A percentile compares a stretch with the other conserved stretches of the same genome.
Evolutionary conservation across 2,888 invertebrate species (phyloP).

Genomic region (Tenodera sinensis): DNA sequence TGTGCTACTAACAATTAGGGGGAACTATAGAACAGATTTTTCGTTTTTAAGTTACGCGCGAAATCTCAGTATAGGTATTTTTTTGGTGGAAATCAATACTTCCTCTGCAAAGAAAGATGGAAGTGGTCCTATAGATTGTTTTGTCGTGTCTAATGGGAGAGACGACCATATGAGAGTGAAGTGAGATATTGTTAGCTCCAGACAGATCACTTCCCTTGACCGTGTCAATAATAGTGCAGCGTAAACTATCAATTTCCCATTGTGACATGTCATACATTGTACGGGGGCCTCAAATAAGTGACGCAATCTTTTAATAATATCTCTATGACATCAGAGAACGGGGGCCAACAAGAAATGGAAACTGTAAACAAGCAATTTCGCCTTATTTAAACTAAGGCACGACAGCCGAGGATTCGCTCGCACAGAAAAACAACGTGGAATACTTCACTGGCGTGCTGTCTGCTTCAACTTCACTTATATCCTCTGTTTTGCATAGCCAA

Average conservation of each 20-base stretch:
- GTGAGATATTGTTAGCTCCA: no score
- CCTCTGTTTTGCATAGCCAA: no score
- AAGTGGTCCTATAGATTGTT: no score
- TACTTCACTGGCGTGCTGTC: not conserved
- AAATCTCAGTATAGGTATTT: no score
- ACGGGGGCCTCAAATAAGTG: not conserved
- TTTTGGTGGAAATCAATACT: no score
- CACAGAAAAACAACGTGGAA: not conserved
- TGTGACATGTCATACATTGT: not conserved
- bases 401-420: not conserved
- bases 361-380: slow-evolving; percentile 21
- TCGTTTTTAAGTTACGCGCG: no score
- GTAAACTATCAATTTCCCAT: not conserved
- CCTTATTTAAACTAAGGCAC: not conserved
- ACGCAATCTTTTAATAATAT: not conserved
- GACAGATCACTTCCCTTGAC: no score
- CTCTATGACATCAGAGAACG: not conserved
- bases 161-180: fast-evolving
- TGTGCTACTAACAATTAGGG: no score
- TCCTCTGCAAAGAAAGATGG: no score
- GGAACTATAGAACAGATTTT: no score
- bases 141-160: no score
- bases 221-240: no score
- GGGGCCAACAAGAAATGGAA: not conserved
- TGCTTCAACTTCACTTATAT: not conserved